phyloP scores from a whole-genome alignment of 2,888 invertebrate genomes.

The Melitaea athalia region DNA sequence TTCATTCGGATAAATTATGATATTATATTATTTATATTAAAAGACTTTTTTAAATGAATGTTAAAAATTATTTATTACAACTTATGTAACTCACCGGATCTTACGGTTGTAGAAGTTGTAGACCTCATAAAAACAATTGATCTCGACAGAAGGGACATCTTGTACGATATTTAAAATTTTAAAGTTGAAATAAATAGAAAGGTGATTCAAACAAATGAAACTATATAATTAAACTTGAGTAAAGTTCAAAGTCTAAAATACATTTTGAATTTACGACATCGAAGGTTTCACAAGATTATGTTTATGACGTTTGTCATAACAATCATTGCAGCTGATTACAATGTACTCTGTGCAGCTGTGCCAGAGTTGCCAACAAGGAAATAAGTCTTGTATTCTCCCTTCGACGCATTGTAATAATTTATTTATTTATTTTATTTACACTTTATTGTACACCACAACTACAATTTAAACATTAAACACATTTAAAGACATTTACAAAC shows the following conservation, averaged over 20 bases:
- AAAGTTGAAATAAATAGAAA: not conserved
- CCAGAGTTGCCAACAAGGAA: not conserved
- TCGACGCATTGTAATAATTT: too few relatives aligned
- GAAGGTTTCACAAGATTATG: not conserved
- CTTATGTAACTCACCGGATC: conserved; percentile 35
- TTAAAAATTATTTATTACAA: too few relatives aligned
- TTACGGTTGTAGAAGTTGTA: conserved; percentile 16
- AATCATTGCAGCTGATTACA: conserved; percentile 7
- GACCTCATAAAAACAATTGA: conserved; percentile 23
- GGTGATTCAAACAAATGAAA: conserved; percentile 3
- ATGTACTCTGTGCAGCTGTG: too few relatives aligned
- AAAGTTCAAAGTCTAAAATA: conserved; percentile 21
- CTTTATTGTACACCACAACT: too few relatives aligned
- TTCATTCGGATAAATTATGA: too few relatives aligned
- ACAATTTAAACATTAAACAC: too few relatives aligned
- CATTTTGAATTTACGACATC: not conserved
- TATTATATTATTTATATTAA: too few relatives aligned
- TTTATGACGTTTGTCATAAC: conserved; percentile 3
- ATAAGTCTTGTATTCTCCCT: too few relatives aligned
- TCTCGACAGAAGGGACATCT: conserved; percentile 22
- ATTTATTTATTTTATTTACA: too few relatives aligned
- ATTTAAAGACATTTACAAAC: too few relatives aligned
- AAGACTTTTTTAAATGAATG: too few relatives aligned
- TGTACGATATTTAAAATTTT: not conserved
- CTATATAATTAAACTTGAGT: not conserved